Conservation (phyloP, 2,113 vertebrate species). For the Ictidomys tridecemlineatus region DNA sequence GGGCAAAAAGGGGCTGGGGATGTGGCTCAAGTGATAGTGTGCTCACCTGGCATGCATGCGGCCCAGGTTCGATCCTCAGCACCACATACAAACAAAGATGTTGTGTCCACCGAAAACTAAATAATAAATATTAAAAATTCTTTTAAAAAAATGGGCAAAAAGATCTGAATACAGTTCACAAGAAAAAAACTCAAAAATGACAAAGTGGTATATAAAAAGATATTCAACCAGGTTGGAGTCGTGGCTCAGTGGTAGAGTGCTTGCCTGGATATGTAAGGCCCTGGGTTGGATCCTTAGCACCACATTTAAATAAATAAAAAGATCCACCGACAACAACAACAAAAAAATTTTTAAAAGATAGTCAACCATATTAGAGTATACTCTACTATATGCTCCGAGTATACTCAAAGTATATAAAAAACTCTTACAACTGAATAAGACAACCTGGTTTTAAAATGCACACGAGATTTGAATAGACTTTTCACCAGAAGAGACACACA, state of each 20-base stretch:
- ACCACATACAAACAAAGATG: no score
- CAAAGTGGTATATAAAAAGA: neutral
- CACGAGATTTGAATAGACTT: neutral
- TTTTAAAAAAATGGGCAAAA: neutral
- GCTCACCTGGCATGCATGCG: no score
- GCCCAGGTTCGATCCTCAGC: no score
- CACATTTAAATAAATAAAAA: no score
- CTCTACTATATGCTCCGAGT: neutral
- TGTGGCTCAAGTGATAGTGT: no score
- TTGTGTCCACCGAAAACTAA: no score
- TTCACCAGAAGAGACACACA: neutral
- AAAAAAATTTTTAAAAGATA: neutral
- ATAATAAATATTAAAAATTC: no score
- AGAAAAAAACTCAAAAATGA: neutral
- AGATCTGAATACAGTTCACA: neutral
- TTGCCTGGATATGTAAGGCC: no score
- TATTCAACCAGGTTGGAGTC: neutral
- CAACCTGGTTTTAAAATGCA: neutral
- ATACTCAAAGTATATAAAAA: neutral
- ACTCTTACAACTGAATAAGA: neutral
- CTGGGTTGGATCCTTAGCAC: no score
- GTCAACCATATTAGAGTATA: neutral
- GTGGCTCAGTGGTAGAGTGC: no score
- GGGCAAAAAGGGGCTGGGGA: neutral
- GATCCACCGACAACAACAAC: no score